Percentiles rank a stretch among this genome's conserved stretches.
Evolutionary conservation across 2,113 vertebrate species (phyloP).

Genomic region (Phrynosoma platyrhinos): DNA sequence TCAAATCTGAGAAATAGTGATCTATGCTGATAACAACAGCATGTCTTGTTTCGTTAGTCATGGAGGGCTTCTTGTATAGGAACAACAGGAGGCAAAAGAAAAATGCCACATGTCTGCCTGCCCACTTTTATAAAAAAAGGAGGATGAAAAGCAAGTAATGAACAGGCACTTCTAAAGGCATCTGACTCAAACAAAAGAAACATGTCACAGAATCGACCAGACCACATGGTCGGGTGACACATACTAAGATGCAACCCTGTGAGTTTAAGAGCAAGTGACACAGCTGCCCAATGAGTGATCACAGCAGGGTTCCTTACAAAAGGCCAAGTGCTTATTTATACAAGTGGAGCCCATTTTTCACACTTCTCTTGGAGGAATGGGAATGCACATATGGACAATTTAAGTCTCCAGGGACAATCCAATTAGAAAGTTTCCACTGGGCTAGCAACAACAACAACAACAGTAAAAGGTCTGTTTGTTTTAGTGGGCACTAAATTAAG

Average conservation of each 20-base stretch:
- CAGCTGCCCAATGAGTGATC: slow-evolving; percentile 79
- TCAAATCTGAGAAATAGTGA: slow-evolving; percentile 46
- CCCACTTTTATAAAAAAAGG: not conserved
- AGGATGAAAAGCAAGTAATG: slow-evolving; percentile 43
- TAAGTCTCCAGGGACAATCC: slow-evolving; percentile 79
- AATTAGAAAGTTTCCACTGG: slow-evolving; percentile 75
- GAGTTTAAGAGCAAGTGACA: slow-evolving; percentile 75
- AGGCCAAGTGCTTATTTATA: slow-evolving; percentile 81
- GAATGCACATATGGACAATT: slow-evolving; percentile 79
- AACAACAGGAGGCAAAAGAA: slow-evolving; percentile 45
- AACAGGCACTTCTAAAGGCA: slow-evolving; percentile 53
- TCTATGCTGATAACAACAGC: not conserved
- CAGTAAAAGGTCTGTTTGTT: slow-evolving; percentile 72
- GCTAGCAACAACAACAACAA: slow-evolving; percentile 64
- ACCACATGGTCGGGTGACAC: slow-evolving; percentile 81
- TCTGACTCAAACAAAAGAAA: slow-evolving; percentile 75
- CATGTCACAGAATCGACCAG: slow-evolving; percentile 73
- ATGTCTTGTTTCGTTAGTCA: not conserved
- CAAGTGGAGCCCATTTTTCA: slow-evolving; percentile 85
- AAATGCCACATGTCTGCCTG: not conserved
- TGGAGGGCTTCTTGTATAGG: slow-evolving; percentile 10
- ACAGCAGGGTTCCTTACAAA: slow-evolving; percentile 79
- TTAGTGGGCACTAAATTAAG: slow-evolving; percentile 68
- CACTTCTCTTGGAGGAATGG: slow-evolving; percentile 81
- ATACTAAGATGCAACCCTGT: slow-evolving; percentile 71